Evolutionary conservation across 2,797 vertebrate genomes (phyloP).

Genomic region (Xenops minutus): DNA sequence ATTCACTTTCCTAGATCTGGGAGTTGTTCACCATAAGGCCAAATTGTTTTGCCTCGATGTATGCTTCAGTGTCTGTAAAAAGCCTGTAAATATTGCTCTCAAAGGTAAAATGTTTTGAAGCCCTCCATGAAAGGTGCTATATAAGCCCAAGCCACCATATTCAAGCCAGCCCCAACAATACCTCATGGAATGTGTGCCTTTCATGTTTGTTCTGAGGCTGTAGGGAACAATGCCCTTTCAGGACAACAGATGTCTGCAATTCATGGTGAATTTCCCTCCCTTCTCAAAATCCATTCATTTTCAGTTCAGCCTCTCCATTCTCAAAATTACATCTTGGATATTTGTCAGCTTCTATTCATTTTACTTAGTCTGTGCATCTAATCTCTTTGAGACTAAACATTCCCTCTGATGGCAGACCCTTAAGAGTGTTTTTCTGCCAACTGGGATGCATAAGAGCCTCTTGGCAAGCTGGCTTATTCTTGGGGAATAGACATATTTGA

Average conservation of each 20-base stretch:
- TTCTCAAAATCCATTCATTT: constrained; percentile 47
- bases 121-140: neutral
- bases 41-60: neutral
- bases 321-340: constrained; percentile 42
- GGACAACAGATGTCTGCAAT: neutral
- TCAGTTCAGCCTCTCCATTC: constrained; percentile 17
- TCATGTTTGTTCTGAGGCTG: neutral
- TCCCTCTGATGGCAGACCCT: constrained; percentile 11
- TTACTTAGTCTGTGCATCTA: constrained; percentile 19
- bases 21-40: neutral
- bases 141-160: neutral
- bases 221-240: neutral
- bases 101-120: neutral
- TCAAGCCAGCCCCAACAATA: neutral
- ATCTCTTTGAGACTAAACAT: constrained; percentile 12
- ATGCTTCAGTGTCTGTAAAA: neutral
- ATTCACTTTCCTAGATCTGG: neutral
- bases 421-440: neutral
- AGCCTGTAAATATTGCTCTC: neutral
- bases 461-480: constrained; percentile 8
- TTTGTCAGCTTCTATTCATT: constrained; percentile 42
- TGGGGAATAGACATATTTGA: neutral
- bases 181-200: neutral
- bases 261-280: constrained; percentile 15
- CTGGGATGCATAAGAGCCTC: neutral